A percentile compares a stretch with the other conserved stretches of the same genome.
Evolutionary conservation across 2,888 invertebrate species (phyloP).

Genomic region (Himalopsyche japonica): DNA sequence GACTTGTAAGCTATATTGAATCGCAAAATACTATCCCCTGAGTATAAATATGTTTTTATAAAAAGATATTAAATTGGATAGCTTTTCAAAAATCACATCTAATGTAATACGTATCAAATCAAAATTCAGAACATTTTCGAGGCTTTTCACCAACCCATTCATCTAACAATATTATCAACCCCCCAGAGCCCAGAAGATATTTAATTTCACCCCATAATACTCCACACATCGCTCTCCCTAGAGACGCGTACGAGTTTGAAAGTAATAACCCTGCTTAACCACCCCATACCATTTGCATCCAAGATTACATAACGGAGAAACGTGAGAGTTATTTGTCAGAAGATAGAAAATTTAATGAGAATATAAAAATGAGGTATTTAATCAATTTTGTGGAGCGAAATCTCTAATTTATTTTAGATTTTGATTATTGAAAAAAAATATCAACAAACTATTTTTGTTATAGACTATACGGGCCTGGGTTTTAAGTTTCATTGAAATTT

Average conservation of each 20-base stretch:
- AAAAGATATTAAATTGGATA: too few species aligned
- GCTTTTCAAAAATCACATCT: too few species aligned
- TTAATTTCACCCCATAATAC: background rate
- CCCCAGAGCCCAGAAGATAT: background rate
- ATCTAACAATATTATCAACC: background rate
- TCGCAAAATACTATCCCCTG: too few species aligned
- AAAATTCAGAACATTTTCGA: background rate
- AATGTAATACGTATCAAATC: too few species aligned
- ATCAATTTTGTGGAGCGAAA: background rate
- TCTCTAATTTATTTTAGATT: too few species aligned
- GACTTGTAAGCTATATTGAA: too few species aligned
- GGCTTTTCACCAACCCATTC: background rate
- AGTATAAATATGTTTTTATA: too few species aligned
- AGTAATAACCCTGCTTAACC: background rate
- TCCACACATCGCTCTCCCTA: background rate
- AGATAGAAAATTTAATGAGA: background rate
- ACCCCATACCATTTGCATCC: background rate
- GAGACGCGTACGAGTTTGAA: background rate
- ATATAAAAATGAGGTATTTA: background rate
- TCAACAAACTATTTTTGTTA: too few species aligned
- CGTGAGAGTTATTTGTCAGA: background rate
- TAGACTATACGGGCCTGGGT: too few species aligned
- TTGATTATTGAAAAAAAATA: too few species aligned
- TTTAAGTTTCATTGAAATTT: too few species aligned
- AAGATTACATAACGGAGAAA: background rate